A percentile compares a stretch with the other conserved stretches of the same genome.
phyloP scores from a whole-genome alignment of 37 sponge, comb jelly and placozoan species.

The Theonella swinhoei region DNA sequence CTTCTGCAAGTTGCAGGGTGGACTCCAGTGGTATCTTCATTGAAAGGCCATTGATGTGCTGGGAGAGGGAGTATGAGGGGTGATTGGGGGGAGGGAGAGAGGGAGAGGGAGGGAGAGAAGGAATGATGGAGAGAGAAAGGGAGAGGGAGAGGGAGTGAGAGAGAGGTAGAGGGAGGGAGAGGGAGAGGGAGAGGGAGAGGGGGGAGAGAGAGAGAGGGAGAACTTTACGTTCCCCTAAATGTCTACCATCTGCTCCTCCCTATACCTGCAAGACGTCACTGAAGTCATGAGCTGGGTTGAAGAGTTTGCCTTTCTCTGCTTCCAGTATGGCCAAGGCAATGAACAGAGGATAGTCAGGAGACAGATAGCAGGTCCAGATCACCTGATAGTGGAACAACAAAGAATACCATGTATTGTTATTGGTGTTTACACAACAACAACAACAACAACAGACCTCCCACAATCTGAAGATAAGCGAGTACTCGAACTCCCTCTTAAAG shows the following conservation, averaged over 20 bases:
- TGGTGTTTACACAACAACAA: too few relatives aligned
- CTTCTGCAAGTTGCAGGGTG: slow-evolving; percentile 71
- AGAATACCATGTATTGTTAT: too few relatives aligned
- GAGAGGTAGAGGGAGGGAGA: neutral
- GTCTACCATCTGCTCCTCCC: too few relatives aligned
- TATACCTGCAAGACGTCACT: slow-evolving; percentile 77
- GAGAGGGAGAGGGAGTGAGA: too few relatives aligned
- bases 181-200: neutral
- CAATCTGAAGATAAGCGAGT: slow-evolving; percentile 62
- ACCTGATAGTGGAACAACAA: slow-evolving; percentile 66
- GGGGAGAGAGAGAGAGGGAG: neutral
- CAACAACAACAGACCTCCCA: slow-evolving; percentile 94
- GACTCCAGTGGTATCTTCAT: slow-evolving; percentile 49
- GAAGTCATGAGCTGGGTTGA: slow-evolving; percentile 44
- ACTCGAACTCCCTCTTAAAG: slow-evolving; percentile 93
- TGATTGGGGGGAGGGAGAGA: too few relatives aligned
- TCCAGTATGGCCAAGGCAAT: slow-evolving; percentile 88
- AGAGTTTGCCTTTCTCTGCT: slow-evolving; percentile 58
- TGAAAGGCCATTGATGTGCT: slow-evolving; percentile 86
- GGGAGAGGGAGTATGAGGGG: too few relatives aligned
- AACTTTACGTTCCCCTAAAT: too few relatives aligned
- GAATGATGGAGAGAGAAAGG: too few relatives aligned
- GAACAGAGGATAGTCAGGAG: slow-evolving; percentile 84
- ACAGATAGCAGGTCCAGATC: slow-evolving; percentile 77
- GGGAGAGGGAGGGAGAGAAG: too few relatives aligned